Conservation (phyloP, 92 coral and sea anemone genomes). For the Metridium senile region DNA sequence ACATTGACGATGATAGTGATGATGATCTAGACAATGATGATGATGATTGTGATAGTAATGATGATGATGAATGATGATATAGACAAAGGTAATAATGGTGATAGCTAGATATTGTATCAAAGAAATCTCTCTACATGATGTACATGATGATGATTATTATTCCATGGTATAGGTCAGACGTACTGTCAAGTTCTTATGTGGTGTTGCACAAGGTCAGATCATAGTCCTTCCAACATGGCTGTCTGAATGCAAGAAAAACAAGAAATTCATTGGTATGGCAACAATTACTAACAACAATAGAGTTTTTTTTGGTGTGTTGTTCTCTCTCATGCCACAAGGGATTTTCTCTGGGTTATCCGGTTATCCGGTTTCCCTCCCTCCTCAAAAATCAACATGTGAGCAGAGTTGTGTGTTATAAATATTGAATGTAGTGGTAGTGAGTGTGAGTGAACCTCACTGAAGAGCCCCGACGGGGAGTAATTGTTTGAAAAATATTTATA, state of each 20-base stretch:
- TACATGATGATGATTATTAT: background rate
- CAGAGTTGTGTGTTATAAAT: too few relatives aligned
- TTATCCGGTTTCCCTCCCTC: too few relatives aligned
- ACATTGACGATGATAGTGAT: background rate
- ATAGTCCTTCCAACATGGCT: slow-evolving; percentile 86
- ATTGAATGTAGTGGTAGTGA: too few relatives aligned
- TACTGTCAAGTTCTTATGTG: slow-evolving; percentile 96
- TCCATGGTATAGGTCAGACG: slow-evolving; percentile 73
- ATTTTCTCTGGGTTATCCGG: too few relatives aligned
- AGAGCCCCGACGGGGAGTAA: too few relatives aligned
- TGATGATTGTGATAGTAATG: background rate
- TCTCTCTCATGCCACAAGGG: too few relatives aligned
- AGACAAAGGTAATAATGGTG: background rate
- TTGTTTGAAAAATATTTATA: too few relatives aligned
- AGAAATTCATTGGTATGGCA: slow-evolving; percentile 77
- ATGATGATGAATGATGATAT: background rate
- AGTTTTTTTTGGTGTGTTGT: too few relatives aligned
- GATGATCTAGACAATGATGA: background rate
- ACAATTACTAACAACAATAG: background rate
- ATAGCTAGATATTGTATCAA: too few relatives aligned
- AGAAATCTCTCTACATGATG: too few relatives aligned
- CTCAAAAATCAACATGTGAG: too few relatives aligned
- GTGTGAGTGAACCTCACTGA: too few relatives aligned
- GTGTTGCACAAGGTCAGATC: slow-evolving; percentile 79
- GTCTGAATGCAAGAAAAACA: slow-evolving; percentile 82